These are phyloP conservation scores for Phoxinus phoxinus DNA, from an alignment of 2,113 vertebrate species.

Conservation along the genomic window DNA sequence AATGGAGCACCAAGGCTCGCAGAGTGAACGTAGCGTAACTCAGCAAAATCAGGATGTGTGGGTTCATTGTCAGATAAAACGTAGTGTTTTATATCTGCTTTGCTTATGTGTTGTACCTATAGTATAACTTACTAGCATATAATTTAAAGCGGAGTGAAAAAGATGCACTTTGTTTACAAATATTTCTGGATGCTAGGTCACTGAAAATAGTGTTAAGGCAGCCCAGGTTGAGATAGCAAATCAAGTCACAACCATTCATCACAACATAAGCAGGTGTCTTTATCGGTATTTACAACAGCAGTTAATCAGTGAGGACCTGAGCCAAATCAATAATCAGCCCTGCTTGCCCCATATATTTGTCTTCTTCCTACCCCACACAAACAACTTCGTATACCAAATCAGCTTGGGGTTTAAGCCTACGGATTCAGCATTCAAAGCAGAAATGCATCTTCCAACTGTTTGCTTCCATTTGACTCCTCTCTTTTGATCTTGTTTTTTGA, in stretches of 20 bases:
- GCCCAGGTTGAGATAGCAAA: conserved; percentile 45
- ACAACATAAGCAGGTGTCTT: conserved; percentile 60
- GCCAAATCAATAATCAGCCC: conserved; percentile 59
- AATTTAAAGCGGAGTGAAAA: neutral
- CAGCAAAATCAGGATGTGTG: too few relatives aligned
- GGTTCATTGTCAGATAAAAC: too few relatives aligned
- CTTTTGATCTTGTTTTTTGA: conserved; percentile 59
- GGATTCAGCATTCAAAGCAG: conserved; percentile 38
- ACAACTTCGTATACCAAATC: conserved; percentile 48
- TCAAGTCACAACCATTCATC: conserved; percentile 50
- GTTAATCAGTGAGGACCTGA: conserved; percentile 55
- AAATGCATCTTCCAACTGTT: conserved; percentile 36
- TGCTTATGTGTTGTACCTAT: too few relatives aligned
- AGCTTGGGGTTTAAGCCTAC: conserved; percentile 26
- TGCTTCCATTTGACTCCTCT: conserved; percentile 46
- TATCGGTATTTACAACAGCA: conserved; percentile 61
- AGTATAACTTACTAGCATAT: neutral
- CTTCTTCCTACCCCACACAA: conserved; percentile 52
- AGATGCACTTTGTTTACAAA: conserved; percentile 8
- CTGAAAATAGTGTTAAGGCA: conserved; percentile 36
- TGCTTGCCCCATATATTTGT: conserved; percentile 53
- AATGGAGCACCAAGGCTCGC: too few relatives aligned
- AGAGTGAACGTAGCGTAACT: too few relatives aligned
- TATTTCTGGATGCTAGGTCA: neutral
- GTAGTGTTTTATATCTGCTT: too few relatives aligned